A percentile compares a stretch with the other conserved stretches of the same genome.
phyloP scores from a whole-genome alignment of 2,113 vertebrate genomes.

The Cololabis saira region DNA sequence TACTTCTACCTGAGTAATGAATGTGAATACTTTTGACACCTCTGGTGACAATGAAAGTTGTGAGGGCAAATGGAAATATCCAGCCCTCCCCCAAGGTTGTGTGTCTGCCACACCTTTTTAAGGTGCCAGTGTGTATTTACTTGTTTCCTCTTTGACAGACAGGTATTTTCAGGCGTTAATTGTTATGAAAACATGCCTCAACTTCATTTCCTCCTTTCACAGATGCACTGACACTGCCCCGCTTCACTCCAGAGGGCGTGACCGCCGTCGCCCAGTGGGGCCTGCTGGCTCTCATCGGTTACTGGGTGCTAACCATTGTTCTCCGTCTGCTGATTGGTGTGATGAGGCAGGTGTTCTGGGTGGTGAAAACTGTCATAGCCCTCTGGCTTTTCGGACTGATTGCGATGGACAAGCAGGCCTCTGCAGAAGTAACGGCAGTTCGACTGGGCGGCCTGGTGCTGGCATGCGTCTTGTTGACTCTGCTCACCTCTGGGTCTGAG shows the following conservation, averaged over 20 bases:
- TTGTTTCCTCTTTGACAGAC: not conserved
- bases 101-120: slow-evolving; percentile 34
- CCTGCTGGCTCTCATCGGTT: slow-evolving; percentile 76
- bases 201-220: slow-evolving; percentile 21
- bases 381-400: slow-evolving; percentile 80
- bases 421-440: slow-evolving; percentile 61
- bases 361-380: slow-evolving; percentile 70
- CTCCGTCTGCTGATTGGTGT: slow-evolving; percentile 68
- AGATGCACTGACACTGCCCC: slow-evolving; percentile 71
- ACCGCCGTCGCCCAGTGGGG: slow-evolving; percentile 78
- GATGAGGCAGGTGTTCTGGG: slow-evolving; percentile 76
- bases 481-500: slow-evolving; percentile 57
- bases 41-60: no score
- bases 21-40: no score
- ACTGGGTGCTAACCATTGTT: slow-evolving; percentile 75
- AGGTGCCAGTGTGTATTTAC: slow-evolving; percentile 3
- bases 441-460: slow-evolving; percentile 75
- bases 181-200: not conserved
- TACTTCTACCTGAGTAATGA: no score
- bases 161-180: not conserved
- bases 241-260: slow-evolving; percentile 80
- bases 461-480: slow-evolving; percentile 62
- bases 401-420: slow-evolving; percentile 63
- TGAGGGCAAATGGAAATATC: slow-evolving; percentile 34
- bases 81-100: slow-evolving; percentile 27